phyloP scores from a whole-genome alignment of 2,113 vertebrate species.

The Tragelaphus scriptus region DNA sequence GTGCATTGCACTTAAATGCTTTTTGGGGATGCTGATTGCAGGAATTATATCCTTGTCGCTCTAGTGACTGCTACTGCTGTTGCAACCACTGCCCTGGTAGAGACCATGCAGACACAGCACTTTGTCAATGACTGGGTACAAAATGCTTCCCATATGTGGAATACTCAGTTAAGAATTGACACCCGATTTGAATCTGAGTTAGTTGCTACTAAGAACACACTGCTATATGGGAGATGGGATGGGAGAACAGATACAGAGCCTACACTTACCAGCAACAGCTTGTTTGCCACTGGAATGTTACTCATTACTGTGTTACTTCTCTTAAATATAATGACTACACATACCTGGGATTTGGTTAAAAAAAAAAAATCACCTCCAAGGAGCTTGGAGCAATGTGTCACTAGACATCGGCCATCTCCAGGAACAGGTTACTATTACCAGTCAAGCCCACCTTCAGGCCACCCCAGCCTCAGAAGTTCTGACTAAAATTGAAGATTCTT shows the following conservation, averaged over 20 bases:
- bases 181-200: not conserved
- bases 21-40: not conserved
- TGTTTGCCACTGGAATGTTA: not conserved
- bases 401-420: not conserved
- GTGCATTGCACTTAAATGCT: not conserved
- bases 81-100: not conserved
- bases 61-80: not conserved
- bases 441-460: not conserved
- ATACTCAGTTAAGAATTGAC: not conserved
- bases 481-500: not conserved
- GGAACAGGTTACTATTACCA: not conserved
- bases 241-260: not conserved
- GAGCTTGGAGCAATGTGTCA: not conserved
- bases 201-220: not conserved
- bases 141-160: not conserved
- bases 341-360: not conserved
- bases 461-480: not conserved
- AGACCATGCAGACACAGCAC: not conserved
- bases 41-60: rapidly evolving
- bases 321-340: not conserved
- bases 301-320: not conserved
- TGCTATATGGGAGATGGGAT: too few relatives aligned
- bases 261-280: not conserved
- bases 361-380: not conserved
- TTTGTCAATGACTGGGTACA: not conserved